phyloP scores from a whole-genome alignment of 2,888 invertebrate species.

The Caenorhabditis afra region DNA sequence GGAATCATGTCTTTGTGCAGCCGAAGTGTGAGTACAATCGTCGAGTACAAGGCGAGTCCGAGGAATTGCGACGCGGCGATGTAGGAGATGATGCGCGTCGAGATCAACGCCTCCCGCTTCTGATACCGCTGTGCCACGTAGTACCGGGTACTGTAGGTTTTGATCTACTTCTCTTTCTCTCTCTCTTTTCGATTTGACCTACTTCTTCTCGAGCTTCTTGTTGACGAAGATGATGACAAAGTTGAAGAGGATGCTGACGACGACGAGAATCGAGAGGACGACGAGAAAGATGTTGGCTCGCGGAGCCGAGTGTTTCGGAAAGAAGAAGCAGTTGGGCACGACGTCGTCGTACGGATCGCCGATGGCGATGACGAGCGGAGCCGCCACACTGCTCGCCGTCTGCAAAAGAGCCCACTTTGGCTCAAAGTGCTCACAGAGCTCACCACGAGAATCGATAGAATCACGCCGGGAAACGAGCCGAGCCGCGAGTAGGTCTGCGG shows the following conservation, averaged over 20 bases:
- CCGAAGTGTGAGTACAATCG: slow-evolving; percentile 45
- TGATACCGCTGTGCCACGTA: slow-evolving; percentile 50
- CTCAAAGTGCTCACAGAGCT: background rate
- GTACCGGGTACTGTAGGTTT: slow-evolving; percentile 39
- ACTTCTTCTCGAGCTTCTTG: slow-evolving; percentile 50
- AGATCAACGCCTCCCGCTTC: slow-evolving; percentile 51
- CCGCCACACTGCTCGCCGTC: slow-evolving; percentile 21
- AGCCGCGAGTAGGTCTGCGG: slow-evolving; percentile 40
- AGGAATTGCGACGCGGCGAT: slow-evolving; percentile 53
- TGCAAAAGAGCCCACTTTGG: slow-evolving; percentile 14
- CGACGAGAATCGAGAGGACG: slow-evolving; percentile 30
- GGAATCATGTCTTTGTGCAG: slow-evolving; percentile 45
- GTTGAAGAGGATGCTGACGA: slow-evolving; percentile 44
- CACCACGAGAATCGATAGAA: slow-evolving; percentile 45
- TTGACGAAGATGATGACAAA: slow-evolving; percentile 49
- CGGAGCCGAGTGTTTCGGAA: slow-evolving; percentile 42
- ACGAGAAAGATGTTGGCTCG: slow-evolving; percentile 45
- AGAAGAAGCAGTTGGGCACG: slow-evolving; percentile 59
- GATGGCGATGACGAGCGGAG: slow-evolving; percentile 49
- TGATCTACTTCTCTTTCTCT: background rate
- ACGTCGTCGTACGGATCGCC: slow-evolving; percentile 49
- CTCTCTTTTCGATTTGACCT: background rate
- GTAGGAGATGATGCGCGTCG: slow-evolving; percentile 44
- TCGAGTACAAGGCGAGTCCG: slow-evolving; percentile 43
- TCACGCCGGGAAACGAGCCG: slow-evolving; percentile 29